These are phyloP conservation scores for Montipora capitata DNA, from an alignment of 92 coral and sea anemone genomes.

Conservation along the genomic window DNA sequence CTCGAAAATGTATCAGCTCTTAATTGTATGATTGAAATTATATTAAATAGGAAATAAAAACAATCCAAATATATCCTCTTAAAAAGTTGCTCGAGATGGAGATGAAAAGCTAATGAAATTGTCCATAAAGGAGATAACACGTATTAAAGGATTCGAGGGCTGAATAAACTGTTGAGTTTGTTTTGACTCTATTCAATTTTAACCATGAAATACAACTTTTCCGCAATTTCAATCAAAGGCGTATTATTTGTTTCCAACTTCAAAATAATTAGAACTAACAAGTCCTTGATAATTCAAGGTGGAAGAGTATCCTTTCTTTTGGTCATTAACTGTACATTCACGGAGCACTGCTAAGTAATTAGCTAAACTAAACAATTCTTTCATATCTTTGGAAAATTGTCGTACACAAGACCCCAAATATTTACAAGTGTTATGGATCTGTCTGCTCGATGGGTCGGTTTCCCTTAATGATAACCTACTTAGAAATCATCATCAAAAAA, in stretches of 20 bases:
- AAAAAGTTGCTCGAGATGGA: neutral
- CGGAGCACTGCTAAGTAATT: slow-evolving; percentile 18
- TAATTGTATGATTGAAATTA: too few relatives aligned
- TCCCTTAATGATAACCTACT: neutral
- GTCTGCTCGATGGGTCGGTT: slow-evolving; percentile 9
- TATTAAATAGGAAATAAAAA: slow-evolving; percentile 1
- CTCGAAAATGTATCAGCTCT: neutral
- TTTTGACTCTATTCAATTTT: neutral
- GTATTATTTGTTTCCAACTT: neutral
- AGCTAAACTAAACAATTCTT: slow-evolving; percentile 30
- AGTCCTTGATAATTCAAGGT: slow-evolving; percentile 22
- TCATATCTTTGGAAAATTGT: slow-evolving; percentile 18
- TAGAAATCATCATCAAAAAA: neutral
- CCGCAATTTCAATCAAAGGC: neutral
- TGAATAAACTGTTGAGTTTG: too few relatives aligned
- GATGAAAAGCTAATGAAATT: too few relatives aligned
- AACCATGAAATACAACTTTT: neutral
- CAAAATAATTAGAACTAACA: slow-evolving; percentile 15
- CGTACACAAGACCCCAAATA: slow-evolving; percentile 27
- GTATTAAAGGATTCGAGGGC: too few relatives aligned
- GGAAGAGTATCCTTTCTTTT: neutral
- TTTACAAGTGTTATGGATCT: slow-evolving; percentile 41
- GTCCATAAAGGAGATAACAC: too few relatives aligned
- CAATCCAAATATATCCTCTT: slow-evolving; percentile 15
- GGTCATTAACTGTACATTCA: slow-evolving; percentile 28